Evolutionary conservation across 2,797 vertebrate species (phyloP).

Genomic region (Xenops minutus): DNA sequence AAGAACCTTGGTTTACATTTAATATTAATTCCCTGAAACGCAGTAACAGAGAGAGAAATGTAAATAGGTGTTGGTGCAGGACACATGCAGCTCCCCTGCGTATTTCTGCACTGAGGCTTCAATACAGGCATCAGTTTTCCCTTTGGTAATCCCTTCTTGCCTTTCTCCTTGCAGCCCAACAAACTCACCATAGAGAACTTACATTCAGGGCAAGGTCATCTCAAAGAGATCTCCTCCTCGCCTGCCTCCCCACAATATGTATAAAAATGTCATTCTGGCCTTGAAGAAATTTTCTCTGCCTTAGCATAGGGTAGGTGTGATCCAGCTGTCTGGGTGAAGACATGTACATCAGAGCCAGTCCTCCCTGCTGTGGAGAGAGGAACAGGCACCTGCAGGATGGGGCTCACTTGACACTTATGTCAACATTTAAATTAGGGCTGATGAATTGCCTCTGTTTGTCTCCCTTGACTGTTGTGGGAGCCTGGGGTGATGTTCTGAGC

Average conservation of each 20-base stretch:
- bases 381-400: neutral
- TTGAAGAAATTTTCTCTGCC: neutral
- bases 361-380: neutral
- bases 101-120: neutral
- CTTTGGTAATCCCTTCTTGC: neutral
- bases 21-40: neutral
- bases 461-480: neutral
- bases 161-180: neutral
- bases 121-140: fast-evolving
- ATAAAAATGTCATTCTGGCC: neutral
- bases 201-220: neutral
- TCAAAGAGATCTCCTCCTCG: neutral
- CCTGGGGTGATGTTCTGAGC: neutral
- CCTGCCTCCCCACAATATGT: neutral
- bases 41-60: neutral
- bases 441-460: neutral
- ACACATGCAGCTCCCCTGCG: neutral
- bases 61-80: neutral
- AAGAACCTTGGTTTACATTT: neutral
- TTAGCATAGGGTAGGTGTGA: neutral
- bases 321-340: neutral
- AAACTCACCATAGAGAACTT: neutral
- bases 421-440: neutral
- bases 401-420: neutral
- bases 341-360: neutral